These are phyloP conservation scores for Sabatieria punctata DNA, from an alignment of 2,888 invertebrate genomes.

Conservation along the genomic window DNA sequence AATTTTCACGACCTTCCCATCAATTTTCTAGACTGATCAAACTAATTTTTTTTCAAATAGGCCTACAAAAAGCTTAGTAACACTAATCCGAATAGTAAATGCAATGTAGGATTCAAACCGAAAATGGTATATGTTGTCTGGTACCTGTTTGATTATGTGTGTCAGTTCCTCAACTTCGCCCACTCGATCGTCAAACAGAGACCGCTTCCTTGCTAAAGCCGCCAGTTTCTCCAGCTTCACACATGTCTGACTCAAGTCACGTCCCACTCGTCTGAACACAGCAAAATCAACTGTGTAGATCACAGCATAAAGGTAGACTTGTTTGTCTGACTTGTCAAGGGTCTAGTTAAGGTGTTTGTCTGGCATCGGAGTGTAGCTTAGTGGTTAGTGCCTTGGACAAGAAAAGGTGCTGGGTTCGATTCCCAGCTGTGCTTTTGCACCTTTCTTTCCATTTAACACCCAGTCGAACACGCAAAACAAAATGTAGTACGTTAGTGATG, in stretches of 20 bases:
- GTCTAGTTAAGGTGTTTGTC: too few species aligned
- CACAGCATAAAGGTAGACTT: too few species aligned
- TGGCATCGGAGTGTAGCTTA: too few species aligned
- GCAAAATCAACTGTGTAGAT: too few species aligned
- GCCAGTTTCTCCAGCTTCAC: slow-evolving; percentile 90
- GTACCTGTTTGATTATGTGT: slow-evolving; percentile 71
- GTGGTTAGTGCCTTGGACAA: too few species aligned
- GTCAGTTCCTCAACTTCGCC: slow-evolving; percentile 92
- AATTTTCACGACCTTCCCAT: background rate
- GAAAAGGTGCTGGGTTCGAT: too few species aligned
- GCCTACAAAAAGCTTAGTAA: background rate
- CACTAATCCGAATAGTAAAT: background rate
- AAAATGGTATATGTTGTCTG: background rate
- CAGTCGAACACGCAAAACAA: too few species aligned
- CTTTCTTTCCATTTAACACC: too few species aligned
- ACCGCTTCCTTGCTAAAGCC: slow-evolving; percentile 79
- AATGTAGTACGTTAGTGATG: slow-evolving; percentile 6
- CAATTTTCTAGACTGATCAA: background rate
- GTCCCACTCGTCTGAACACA: slow-evolving; percentile 69
- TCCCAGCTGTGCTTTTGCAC: too few species aligned
- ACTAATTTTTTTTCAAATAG: background rate
- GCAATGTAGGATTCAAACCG: background rate
- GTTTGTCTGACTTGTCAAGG: too few species aligned
- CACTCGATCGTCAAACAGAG: slow-evolving; percentile 86
- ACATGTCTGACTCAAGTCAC: slow-evolving; percentile 85